Base-by-base conservation (phyloP, 2,113 vertebrate genomes). In the Myotis brandtii region DNA sequence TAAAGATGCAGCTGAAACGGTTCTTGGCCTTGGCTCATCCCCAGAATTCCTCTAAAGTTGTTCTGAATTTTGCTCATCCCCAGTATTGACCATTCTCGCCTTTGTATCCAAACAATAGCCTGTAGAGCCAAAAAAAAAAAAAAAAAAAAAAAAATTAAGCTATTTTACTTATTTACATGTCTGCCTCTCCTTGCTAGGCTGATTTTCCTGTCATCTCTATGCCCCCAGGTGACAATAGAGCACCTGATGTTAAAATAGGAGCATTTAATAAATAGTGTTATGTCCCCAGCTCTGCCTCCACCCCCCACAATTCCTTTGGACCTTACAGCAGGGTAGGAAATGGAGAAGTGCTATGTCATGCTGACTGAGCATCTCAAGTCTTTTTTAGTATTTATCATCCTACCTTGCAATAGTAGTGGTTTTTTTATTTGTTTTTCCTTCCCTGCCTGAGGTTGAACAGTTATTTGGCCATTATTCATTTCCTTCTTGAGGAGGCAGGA, bases 281-380 rank as follows among this genome's bases (percentile, higher is more conserved):
- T 43, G 17, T 84, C 12, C 46, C 37, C 43, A 11, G 46, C 30
- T 34, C 48, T 86, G 48, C 16, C 30, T 30, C 54, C 59, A 56
- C 6, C 11, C 32, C 30, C 40, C n/a, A 85, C 43, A 43, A 14
- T 69, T 84, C 62, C 37, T 43, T 79, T 83, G 21, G 52, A 27
- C 40, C 25, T 92, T 76, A 64, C 30, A 76, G 54, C 73, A 62
- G n/a, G 11, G 37, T 54, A 91, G 92, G 48, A 86, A 95, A 86
- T 76, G 37, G 67, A 20, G 17, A 94, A 91, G 37, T 93, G 92
- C 95, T 95, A 30, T 94, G 81, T 97, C 90, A 97, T 90, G 67
- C 37, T 95, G 27, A 23, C 34, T 75, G 64, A 80, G 70, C 80
- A 48, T 81, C 43, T 96, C 70, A 72, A 25, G 79, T 92, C 32